Evolutionary conservation across 2,113 vertebrate genomes (phyloP).

Genomic region (Heptranchias perlo): DNA sequence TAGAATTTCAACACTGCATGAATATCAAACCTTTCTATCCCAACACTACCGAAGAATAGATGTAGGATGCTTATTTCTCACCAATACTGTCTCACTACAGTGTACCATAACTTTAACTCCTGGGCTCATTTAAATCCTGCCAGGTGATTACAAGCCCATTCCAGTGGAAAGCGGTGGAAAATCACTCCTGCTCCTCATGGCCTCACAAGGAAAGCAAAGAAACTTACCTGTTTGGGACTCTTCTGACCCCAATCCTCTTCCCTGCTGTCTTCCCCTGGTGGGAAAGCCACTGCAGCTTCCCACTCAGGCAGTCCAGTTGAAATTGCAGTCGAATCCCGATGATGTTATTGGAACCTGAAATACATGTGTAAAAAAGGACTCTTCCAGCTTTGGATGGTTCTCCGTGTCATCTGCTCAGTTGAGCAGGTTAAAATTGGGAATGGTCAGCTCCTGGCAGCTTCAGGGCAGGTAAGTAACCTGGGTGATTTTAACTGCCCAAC

Average conservation of each 20-base stretch:
- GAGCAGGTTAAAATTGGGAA: too few relatives aligned
- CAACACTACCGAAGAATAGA: too few relatives aligned
- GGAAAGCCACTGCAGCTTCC: neutral
- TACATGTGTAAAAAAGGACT: neutral
- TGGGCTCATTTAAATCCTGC: neutral
- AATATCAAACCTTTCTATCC: too few relatives aligned
- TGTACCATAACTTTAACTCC: neutral
- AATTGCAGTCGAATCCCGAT: neutral
- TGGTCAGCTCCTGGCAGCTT: neutral
- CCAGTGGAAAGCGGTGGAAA: neutral
- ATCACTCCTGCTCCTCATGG: neutral
- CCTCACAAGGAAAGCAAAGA: too few relatives aligned
- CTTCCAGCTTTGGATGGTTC: neutral
- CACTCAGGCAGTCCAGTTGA: neutral
- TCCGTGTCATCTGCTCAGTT: neutral
- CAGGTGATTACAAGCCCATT: neutral
- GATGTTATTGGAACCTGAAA: neutral
- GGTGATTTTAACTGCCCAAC: neutral
- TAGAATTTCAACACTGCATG: too few relatives aligned
- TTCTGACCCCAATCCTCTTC: too few relatives aligned
- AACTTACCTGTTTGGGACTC: too few relatives aligned
- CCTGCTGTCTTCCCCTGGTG: too few relatives aligned
- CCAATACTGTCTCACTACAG: too few relatives aligned
- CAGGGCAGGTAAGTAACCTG: neutral
- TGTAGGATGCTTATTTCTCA: too few relatives aligned